Conservation (phyloP, 2,113 vertebrate genomes). For the Megalops atlanticus region DNA sequence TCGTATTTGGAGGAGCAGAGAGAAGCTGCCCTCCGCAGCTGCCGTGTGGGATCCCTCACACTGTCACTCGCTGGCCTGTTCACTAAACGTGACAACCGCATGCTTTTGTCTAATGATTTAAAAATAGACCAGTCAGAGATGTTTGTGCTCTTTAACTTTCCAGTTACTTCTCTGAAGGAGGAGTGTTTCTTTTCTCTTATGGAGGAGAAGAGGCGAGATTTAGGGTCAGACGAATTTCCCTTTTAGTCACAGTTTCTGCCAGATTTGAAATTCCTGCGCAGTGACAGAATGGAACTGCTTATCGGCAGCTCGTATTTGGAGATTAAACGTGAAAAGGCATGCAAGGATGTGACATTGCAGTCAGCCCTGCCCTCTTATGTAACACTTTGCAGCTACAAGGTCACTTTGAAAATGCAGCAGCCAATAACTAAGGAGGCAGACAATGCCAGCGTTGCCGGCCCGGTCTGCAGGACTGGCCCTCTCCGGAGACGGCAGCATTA, state of each 20-base stretch:
- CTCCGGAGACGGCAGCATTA: not conserved
- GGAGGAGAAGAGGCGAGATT: not conserved
- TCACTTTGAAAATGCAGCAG: not conserved
- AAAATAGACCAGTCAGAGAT: not conserved
- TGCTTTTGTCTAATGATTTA: not conserved
- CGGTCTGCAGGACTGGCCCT: not conserved
- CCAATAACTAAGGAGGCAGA: not conserved
- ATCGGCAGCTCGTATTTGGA: constrained; percentile 17
- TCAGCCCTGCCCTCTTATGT: not conserved
- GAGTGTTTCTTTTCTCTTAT: constrained; percentile 11
- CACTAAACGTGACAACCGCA: not conserved
- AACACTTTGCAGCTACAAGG: not conserved
- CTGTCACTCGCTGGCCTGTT: not conserved
- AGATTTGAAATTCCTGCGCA: constrained; percentile 32
- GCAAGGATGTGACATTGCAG: not conserved
- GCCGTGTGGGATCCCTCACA: no score
- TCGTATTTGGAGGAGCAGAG: no score
- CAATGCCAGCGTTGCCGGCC: not conserved
- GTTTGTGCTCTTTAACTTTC: constrained; percentile 14
- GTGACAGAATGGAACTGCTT: constrained; percentile 23
- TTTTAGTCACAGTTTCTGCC: constrained; percentile 19
- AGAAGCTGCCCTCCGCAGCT: no score
- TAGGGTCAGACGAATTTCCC: constrained; percentile 5
- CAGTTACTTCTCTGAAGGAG: constrained; percentile 16
- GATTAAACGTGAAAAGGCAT: not conserved